Percentiles rank a stretch among this genome's conserved stretches.
These are phyloP conservation scores for Peromyscus nudipes DNA, from an alignment of 2,797 vertebrate genomes.

Conservation along the genomic window DNA sequence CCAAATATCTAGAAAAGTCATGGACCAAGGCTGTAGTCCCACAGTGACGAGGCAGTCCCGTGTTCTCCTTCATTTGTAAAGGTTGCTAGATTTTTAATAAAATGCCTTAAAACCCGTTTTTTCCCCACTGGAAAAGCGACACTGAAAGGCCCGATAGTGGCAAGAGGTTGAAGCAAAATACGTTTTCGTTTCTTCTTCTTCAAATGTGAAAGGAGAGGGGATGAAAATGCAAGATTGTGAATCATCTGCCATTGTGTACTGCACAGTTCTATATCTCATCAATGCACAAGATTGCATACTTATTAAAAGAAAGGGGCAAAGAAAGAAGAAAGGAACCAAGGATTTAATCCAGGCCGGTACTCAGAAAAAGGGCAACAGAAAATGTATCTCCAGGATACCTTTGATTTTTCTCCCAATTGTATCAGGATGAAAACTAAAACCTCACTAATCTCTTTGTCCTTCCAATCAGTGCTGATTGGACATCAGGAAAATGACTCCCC, in stretches of 20 bases:
- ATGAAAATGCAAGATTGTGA: background rate
- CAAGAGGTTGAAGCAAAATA: background rate
- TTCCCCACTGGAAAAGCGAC: background rate
- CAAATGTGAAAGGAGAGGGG: background rate
- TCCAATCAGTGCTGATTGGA: constrained; percentile 38
- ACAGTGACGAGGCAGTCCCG: background rate
- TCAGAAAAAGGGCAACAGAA: constrained; percentile 57
- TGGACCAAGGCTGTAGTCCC: background rate
- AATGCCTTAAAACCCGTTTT: background rate
- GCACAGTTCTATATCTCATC: background rate
- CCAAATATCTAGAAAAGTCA: background rate
- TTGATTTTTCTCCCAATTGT: constrained; percentile 27
- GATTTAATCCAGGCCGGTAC: constrained; percentile 29
- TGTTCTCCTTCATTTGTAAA: constrained; percentile 38
- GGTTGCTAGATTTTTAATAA: background rate
- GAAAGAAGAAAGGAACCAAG: background rate
- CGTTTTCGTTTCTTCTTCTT: background rate
- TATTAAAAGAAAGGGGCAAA: background rate
- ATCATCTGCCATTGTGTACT: background rate
- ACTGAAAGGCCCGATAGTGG: background rate
- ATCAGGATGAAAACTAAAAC: constrained; percentile 6
- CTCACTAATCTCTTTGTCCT: background rate
- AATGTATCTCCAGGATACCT: background rate
- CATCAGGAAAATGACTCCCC: constrained; percentile 49
- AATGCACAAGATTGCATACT: background rate